A percentile compares a stretch with the other conserved stretches of the same genome.
Conservation (phyloP, 23 tunicate genomes). For the Halocynthia roretzi region DNA sequence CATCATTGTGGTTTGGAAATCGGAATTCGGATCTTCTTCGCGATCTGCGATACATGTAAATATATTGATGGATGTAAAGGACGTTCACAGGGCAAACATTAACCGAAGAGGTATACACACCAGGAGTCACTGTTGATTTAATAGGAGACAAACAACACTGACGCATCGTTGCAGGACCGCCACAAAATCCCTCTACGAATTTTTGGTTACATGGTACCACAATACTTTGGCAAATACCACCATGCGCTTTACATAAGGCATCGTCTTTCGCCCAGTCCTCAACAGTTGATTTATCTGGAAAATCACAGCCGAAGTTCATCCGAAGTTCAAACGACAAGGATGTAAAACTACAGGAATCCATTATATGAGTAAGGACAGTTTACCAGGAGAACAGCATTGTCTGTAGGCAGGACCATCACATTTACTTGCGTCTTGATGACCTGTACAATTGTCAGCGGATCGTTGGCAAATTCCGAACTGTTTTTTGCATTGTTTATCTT, state of each 20-base stretch:
- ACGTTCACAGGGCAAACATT: no score
- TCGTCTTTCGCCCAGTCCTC: slow-evolving; percentile 3
- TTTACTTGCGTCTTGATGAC: background rate
- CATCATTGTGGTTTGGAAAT: no score
- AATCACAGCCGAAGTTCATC: background rate
- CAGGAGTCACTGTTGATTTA: background rate
- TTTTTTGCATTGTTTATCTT: slow-evolving; percentile 7
- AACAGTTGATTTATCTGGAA: slow-evolving; percentile 3
- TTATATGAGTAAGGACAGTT: background rate
- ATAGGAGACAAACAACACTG: slow-evolving; percentile 17
- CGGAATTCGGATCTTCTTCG: no score
- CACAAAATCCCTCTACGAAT: slow-evolving; percentile 7
- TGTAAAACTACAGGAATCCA: no score
- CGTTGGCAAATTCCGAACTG: slow-evolving; percentile 30
- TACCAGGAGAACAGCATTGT: slow-evolving; percentile 30
- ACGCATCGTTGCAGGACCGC: slow-evolving; percentile 10
- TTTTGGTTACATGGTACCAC: slow-evolving; percentile 7
- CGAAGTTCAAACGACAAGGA: no score
- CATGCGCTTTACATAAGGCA: background rate
- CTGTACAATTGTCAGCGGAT: slow-evolving; percentile 13
- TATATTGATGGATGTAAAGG: no score
- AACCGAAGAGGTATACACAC: no score
- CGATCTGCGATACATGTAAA: no score
- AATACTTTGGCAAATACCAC: slow-evolving; percentile 23
- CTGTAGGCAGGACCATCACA: slow-evolving; percentile 37